These are phyloP conservation scores for Archips crataeganus DNA, from an alignment of 2,888 invertebrate genomes.

Conservation along the genomic window DNA sequence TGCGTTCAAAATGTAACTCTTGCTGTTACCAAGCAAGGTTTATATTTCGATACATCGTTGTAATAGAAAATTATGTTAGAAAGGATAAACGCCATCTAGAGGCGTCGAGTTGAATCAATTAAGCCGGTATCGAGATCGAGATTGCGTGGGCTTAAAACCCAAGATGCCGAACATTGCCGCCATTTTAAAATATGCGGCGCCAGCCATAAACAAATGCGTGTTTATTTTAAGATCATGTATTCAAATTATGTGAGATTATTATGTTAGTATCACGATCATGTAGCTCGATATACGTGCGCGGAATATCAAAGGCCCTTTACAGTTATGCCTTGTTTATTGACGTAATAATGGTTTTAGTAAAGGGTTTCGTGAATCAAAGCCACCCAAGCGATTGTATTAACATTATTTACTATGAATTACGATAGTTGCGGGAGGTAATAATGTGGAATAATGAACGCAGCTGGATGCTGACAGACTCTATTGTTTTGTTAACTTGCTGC, in stretches of 20 bases:
- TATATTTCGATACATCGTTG: conserved; percentile 9
- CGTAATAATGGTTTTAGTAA: conserved; percentile 42
- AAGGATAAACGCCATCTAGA: conserved; percentile 54
- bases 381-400: conserved; percentile 47
- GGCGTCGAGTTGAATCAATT: conserved; percentile 59
- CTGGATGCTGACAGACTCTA: conserved; percentile 42
- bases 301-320: conserved; percentile 39
- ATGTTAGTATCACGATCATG: conserved; percentile 38
- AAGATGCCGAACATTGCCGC: conserved; percentile 58
- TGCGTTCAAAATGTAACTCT: conserved; percentile 14
- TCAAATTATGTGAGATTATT: conserved; percentile 42
- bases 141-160: conserved; percentile 55
- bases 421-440: conserved; percentile 41
- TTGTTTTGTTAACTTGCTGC: conserved; percentile 38
- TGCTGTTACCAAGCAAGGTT: background rate
- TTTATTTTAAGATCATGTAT: conserved; percentile 54
- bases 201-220: conserved; percentile 53
- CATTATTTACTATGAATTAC: conserved; percentile 47
- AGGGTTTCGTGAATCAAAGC: conserved; percentile 40
- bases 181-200: conserved; percentile 71
- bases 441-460: conserved; percentile 42
- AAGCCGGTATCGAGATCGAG: conserved; percentile 49
- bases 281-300: conserved; percentile 39
- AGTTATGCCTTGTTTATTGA: conserved; percentile 43
- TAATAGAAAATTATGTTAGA: conserved; percentile 40